Conservation (phyloP, 2,113 vertebrate genomes). For the Zapus hudsonius region DNA sequence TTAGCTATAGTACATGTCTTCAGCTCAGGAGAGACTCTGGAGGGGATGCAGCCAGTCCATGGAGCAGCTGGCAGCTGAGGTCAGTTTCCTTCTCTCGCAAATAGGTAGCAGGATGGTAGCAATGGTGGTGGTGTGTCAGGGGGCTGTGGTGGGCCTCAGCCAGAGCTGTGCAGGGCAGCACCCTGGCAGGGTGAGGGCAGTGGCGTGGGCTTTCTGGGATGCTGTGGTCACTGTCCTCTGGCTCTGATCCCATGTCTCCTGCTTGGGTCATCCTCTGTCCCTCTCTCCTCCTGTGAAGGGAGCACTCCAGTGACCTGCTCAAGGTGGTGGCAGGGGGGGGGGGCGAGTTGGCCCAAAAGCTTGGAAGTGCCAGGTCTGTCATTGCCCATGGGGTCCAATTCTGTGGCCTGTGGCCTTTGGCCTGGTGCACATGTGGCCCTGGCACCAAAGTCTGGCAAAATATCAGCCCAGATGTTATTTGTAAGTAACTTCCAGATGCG, state of each 20-base stretch:
- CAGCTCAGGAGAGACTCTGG: neutral
- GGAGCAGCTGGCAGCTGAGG: neutral
- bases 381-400: neutral
- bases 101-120: neutral
- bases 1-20: neutral
- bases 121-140: neutral
- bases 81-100: neutral
- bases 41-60: neutral
- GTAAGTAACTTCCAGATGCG: neutral
- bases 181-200: no score
- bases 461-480: neutral
- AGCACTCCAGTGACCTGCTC: neutral
- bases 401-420: neutral
- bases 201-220: neutral
- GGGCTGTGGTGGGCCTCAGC: neutral
- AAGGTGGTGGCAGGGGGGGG: no score
- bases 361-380: neutral
- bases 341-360: neutral
- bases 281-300: neutral
- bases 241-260: rapidly evolving
- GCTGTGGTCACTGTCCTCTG: rapidly evolving
- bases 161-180: neutral
- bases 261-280: no score
- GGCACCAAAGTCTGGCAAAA: neutral
- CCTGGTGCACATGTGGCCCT: neutral